These are phyloP conservation scores for Orussus abietinus DNA, from an alignment of 1,140 invertebrate species.

Conservation along the genomic window DNA sequence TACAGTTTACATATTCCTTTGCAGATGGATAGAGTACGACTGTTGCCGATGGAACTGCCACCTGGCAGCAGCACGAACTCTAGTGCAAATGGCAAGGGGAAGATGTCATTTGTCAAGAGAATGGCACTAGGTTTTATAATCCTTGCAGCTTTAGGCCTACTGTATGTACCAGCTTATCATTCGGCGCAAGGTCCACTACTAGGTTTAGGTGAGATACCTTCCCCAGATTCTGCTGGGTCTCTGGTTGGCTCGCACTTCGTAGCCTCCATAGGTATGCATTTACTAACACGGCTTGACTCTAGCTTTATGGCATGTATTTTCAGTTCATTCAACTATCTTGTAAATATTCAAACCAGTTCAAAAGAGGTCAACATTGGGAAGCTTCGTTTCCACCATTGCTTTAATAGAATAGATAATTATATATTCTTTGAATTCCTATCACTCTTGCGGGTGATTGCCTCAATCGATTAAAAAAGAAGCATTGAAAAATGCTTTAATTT, in stretches of 20 bases:
- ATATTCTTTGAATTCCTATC: too few species aligned
- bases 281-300: slow-evolving; percentile 23
- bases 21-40: slow-evolving; percentile 37
- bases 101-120: slow-evolving; percentile 40
- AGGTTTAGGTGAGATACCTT: slow-evolving; percentile 46
- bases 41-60: slow-evolving; percentile 38
- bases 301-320: slow-evolving; percentile 2
- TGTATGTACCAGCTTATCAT: slow-evolving; percentile 50
- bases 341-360: too few species aligned
- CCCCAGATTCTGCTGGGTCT: slow-evolving; percentile 25
- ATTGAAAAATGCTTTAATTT: too few species aligned
- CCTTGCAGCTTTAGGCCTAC: slow-evolving; percentile 37
- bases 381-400: too few species aligned
- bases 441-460: too few species aligned
- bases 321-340: too few species aligned
- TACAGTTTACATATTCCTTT: too few species aligned
- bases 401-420: too few species aligned
- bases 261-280: slow-evolving; percentile 44
- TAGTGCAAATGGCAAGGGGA: slow-evolving; percentile 31
- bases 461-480: too few species aligned
- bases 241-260: slow-evolving; percentile 31
- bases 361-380: too few species aligned
- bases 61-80: slow-evolving; percentile 25
- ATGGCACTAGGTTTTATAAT: slow-evolving; percentile 43
- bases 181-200: slow-evolving; percentile 43